Base-by-base conservation (phyloP, 2,797 vertebrate species). In the Hypotaenidia philippensis region DNA sequence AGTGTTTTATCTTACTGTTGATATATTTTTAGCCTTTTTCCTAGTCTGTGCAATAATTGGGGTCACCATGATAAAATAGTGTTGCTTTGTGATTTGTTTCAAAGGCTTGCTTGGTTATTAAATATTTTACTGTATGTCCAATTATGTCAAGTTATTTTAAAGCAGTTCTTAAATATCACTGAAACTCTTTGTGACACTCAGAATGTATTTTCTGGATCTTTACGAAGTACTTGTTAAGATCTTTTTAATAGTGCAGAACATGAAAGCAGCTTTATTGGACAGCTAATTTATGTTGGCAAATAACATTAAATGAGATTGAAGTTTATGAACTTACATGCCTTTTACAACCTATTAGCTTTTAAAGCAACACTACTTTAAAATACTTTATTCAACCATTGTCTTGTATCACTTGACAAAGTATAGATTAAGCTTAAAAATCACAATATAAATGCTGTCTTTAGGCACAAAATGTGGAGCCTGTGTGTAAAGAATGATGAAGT, bases 201-300 rank as follows among this genome's bases (percentile, higher is more conserved):
- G 90, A 96, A 91, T 88, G 66, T 91, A 41, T 96, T 96, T 94
- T 94, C 89, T 94, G 95, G 92, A 78, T 96, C 49, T 25, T 94
- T 96, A 93, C 19, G 12, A 91, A 83, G 96, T 81, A 95, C 69
- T 96, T 96, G 84, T 94, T 85, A 96, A 96, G 90, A 93, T 86
- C 66, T 90, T 97, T 97, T 95, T 87, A 94, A 93, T 90, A 93
- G 77, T 61, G 71, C 47, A 82, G 85, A 94, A 72, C 94, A 69
- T 90, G 82, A 96, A 96, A 96, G 71, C 50, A 93, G 80, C 79
- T 94, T 87, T 80, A 76, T 87, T 93, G 90, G 88, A 80, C 90
- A 91, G 83, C 47, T 95, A 87, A 76, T 90, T 94, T 72, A 59
- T 19, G 17, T 72, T 69, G 75, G 81, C 86, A 77, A 89, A 40